Evolutionary conservation across 2,888 invertebrate genomes (phyloP).

Genomic region (Galeruca laticollis): DNA sequence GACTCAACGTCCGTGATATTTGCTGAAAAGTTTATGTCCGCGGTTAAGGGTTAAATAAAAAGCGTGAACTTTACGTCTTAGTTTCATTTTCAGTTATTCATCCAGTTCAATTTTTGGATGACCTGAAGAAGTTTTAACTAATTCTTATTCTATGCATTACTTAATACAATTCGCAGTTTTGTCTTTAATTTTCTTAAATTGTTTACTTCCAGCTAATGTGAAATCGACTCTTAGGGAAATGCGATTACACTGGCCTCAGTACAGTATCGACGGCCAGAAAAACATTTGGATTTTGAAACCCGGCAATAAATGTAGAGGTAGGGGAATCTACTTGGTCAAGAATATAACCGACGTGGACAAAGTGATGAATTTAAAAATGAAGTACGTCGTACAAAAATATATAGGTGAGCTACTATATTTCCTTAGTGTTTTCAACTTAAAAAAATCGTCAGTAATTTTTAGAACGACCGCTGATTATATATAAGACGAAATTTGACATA

Average conservation of each 20-base stretch:
- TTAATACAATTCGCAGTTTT: too few species aligned
- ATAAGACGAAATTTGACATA: constrained; percentile 94
- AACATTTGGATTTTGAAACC: constrained; percentile 97
- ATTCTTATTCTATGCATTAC: too few species aligned
- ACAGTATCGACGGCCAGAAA: constrained; percentile 84
- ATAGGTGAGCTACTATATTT: constrained; percentile 75
- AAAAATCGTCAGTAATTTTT: constrained; percentile 61
- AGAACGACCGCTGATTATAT: constrained; percentile 90
- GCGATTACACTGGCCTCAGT: constrained; percentile 82
- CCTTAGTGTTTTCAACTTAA: constrained; percentile 32
- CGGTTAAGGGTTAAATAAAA: too few species aligned
- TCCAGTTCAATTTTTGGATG: too few species aligned
- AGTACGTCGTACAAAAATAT: constrained; percentile 95
- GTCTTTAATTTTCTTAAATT: too few species aligned
- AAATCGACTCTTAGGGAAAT: constrained; percentile 76
- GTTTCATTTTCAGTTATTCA: too few species aligned
- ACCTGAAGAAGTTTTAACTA: too few species aligned
- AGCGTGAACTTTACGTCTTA: too few species aligned
- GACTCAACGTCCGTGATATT: too few species aligned
- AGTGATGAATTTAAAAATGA: constrained; percentile 76
- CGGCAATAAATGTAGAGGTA: constrained; percentile 91
- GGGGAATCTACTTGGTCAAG: constrained; percentile 90
- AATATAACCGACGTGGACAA: constrained; percentile 87
- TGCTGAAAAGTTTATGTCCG: too few species aligned
- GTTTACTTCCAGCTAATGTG: constrained; percentile 64